Evolutionary conservation across 1,140 invertebrate genomes (phyloP).

Genomic region (Stegodyphus mimosarum): DNA sequence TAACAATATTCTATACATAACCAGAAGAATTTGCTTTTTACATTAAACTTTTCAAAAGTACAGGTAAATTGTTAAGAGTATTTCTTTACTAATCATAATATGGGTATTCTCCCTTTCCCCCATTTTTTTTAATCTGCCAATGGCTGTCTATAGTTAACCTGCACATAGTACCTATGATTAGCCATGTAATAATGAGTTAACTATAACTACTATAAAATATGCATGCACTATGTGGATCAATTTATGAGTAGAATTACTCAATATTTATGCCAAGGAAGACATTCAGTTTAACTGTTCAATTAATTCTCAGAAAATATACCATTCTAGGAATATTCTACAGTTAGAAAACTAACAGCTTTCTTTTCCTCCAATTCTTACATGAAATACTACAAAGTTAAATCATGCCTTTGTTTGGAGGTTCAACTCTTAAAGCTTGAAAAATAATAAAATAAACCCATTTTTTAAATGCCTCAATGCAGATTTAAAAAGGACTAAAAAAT

Average conservation of each 20-base stretch:
- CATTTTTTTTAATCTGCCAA: too few relatives aligned
- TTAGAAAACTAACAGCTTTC: neutral
- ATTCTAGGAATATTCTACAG: neutral
- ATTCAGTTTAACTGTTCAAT: neutral
- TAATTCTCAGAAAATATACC: neutral
- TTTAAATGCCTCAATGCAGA: neutral
- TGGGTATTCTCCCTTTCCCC: too few relatives aligned
- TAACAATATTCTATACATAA: too few relatives aligned
- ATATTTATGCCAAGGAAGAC: neutral
- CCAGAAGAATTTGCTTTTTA: too few relatives aligned
- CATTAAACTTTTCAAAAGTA: too few relatives aligned
- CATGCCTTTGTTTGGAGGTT: neutral
- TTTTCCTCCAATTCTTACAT: neutral
- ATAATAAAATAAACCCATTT: neutral
- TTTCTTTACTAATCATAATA: too few relatives aligned
- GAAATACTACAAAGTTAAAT: neutral
- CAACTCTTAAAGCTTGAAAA: neutral
- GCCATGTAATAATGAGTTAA: too few relatives aligned
- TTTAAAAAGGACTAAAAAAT: neutral
- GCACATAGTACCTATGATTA: too few relatives aligned
- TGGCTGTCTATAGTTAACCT: too few relatives aligned
- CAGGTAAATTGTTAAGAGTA: too few relatives aligned
- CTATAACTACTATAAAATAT: too few relatives aligned
- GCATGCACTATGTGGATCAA: too few relatives aligned
- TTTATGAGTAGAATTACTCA: neutral